These are phyloP conservation scores for Aegotheles bennettii DNA, from an alignment of 2,113 vertebrate genomes.

Conservation along the genomic window DNA sequence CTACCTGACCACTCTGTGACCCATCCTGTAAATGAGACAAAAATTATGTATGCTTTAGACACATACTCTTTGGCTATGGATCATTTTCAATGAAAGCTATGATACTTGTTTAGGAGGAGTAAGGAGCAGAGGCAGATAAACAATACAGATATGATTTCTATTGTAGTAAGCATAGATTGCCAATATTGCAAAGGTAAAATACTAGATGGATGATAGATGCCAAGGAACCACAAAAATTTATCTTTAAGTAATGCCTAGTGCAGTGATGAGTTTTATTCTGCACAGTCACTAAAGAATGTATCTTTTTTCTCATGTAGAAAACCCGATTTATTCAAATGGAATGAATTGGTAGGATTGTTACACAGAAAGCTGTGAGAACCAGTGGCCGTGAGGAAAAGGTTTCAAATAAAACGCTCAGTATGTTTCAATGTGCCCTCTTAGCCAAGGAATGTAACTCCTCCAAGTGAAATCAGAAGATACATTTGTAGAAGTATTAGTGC, in stretches of 20 bases:
- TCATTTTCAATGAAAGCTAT: not conserved
- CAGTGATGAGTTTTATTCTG: not conserved
- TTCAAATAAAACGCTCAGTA: not conserved
- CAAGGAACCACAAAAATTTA: not conserved
- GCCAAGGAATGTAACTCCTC: not conserved
- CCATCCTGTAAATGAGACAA: not conserved
- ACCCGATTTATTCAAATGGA: not conserved
- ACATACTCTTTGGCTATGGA: not conserved
- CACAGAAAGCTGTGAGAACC: not conserved
- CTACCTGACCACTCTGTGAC: not conserved
- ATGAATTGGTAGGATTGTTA: not conserved
- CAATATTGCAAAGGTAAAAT: not conserved
- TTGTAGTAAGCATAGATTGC: rapidly evolving
- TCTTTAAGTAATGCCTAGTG: not conserved
- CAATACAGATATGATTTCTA: not conserved
- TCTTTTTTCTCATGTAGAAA: not conserved
- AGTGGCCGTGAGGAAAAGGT: not conserved
- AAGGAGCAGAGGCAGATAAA: not conserved
- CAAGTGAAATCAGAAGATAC: not conserved
- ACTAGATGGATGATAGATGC: not conserved
- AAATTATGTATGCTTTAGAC: not conserved
- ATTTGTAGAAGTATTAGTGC: not conserved
- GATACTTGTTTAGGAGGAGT: not conserved
- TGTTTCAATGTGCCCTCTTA: not conserved
- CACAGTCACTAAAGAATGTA: not conserved